Percentiles rank a stretch among this genome's conserved stretches.
These are phyloP conservation scores for Harpagifer antarcticus DNA, from an alignment of 2,797 vertebrate genomes.

Conservation along the genomic window DNA sequence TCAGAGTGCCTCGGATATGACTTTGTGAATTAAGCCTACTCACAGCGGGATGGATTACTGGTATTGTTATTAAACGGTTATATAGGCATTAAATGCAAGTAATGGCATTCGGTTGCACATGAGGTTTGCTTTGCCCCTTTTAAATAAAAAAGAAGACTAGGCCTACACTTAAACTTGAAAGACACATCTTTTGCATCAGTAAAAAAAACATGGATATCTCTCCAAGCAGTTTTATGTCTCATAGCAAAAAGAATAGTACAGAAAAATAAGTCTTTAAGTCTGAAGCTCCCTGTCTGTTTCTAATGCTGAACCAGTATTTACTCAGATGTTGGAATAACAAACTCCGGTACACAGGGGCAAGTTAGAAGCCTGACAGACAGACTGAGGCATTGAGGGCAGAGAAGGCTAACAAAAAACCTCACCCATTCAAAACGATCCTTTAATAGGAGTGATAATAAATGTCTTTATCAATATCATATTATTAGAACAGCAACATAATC, in stretches of 20 bases:
- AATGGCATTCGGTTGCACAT: neutral
- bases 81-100: neutral
- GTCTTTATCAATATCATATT: neutral
- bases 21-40: neutral
- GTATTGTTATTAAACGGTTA: neutral
- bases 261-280: neutral
- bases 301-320: constrained; percentile 2
- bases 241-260: neutral
- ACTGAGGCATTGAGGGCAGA: neutral
- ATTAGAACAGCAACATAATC: neutral
- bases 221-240: too few relatives aligned
- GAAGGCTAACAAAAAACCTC: neutral
- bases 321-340: neutral
- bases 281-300: neutral
- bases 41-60: neutral
- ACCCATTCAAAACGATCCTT: neutral
- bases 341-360: neutral
- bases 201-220: neutral
- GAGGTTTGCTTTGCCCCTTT: neutral
- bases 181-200: too few relatives aligned
- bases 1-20: neutral
- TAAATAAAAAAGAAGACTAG: constrained; percentile 1
- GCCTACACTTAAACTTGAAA: neutral
- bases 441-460: neutral
- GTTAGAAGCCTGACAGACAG: neutral